A percentile compares a stretch with the other conserved stretches of the same genome.
Evolutionary conservation across 2,888 invertebrate species (phyloP).

Genomic region (Agrotis ipsilon): DNA sequence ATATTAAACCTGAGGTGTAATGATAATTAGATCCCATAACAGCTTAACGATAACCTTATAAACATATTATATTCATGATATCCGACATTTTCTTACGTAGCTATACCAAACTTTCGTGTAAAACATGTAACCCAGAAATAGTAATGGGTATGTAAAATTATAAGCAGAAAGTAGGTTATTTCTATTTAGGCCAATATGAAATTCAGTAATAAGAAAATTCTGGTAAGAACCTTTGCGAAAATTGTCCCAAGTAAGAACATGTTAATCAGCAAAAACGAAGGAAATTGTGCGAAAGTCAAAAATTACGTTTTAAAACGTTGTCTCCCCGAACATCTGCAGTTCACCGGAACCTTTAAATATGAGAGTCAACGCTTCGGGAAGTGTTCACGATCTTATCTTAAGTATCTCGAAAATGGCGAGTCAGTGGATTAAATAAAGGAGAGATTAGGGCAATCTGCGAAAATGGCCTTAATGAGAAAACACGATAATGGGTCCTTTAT

Average conservation of each 20-base stretch:
- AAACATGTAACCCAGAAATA: not conserved
- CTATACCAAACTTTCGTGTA: not conserved
- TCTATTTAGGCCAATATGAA: not conserved
- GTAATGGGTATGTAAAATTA: not conserved
- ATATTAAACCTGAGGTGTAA: too few species aligned
- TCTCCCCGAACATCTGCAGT: constrained; percentile 36
- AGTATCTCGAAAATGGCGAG: constrained; percentile 55
- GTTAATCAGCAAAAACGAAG: constrained; percentile 14
- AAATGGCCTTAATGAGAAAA: constrained; percentile 41
- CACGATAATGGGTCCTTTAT: constrained; percentile 34
- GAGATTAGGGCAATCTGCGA: constrained; percentile 50
- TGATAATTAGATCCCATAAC: too few species aligned
- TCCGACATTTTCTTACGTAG: too few species aligned
- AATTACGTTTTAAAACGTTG: constrained; percentile 26
- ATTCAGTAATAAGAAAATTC: constrained; percentile 7
- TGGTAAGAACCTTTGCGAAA: not conserved
- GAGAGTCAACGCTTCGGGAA: constrained; percentile 38
- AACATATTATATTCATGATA: too few species aligned
- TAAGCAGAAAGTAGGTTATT: not conserved
- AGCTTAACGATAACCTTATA: too few species aligned
- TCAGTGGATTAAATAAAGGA: constrained; percentile 57
- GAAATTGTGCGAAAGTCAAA: constrained; percentile 7
- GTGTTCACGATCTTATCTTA: constrained; percentile 59
- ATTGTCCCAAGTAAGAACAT: constrained; percentile 9
- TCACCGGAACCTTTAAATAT: constrained; percentile 49